A percentile compares a stretch with the other conserved stretches of the same genome.
phyloP scores from a whole-genome alignment of 2,113 vertebrate genomes.

The Aphelocoma coerulescens region DNA sequence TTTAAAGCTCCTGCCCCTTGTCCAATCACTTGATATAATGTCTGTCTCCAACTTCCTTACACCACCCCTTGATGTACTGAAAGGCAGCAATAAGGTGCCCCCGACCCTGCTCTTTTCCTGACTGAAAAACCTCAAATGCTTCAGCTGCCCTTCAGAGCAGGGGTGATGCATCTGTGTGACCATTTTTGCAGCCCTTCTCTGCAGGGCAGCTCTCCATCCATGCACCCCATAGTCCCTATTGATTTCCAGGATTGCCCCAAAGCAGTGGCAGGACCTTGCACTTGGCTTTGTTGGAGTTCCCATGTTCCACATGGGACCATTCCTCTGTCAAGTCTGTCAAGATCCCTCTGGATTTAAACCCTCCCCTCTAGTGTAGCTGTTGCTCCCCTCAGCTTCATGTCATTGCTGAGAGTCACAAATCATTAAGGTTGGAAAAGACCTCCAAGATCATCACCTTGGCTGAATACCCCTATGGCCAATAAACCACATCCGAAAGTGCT shows the following conservation, averaged over 20 bases:
- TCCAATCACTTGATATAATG: background rate
- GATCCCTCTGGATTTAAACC: background rate
- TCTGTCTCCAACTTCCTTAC: background rate
- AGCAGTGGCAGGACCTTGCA: background rate
- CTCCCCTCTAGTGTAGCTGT: background rate
- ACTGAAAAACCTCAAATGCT: background rate
- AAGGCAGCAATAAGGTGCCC: background rate
- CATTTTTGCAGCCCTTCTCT: background rate
- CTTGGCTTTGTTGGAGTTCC: background rate
- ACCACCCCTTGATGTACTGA: background rate
- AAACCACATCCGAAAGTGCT: background rate
- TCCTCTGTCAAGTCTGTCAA: background rate
- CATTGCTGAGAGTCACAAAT: background rate
- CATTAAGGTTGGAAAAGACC: background rate
- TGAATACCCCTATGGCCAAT: no score
- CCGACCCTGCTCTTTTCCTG: background rate
- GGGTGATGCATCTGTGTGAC: background rate
- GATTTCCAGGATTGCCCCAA: background rate
- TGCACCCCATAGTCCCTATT: background rate
- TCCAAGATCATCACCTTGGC: background rate
- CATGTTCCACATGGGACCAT: rapidly evolving
- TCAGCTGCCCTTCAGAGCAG: background rate
- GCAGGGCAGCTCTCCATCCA: background rate
- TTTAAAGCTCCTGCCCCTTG: background rate
- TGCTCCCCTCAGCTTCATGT: background rate